Evolutionary conservation across 2,113 vertebrate genomes (phyloP).

Genomic region (Aplodontia rufa): DNA sequence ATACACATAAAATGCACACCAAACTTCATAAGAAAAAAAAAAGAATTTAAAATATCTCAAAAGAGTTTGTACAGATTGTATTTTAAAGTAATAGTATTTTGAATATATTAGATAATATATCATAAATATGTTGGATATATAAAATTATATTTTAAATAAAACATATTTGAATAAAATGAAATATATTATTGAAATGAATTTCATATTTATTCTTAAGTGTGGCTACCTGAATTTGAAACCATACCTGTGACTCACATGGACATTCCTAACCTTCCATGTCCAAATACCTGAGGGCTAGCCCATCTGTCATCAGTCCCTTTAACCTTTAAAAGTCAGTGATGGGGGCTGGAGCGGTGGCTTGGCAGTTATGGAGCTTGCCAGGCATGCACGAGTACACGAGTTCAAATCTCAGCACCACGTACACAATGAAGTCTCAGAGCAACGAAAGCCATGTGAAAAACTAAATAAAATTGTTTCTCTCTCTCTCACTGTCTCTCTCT

Average conservation of each 20-base stretch:
- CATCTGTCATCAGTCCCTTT: background rate
- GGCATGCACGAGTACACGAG: too few species aligned
- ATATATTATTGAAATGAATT: slow-evolving; percentile 18
- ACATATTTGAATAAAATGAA: slow-evolving; percentile 18
- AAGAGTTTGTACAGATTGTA: background rate
- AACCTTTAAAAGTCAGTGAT: background rate
- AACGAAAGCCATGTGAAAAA: too few species aligned
- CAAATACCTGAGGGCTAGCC: background rate
- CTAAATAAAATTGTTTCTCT: too few species aligned
- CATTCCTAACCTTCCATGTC: background rate
- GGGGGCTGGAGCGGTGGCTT: too few species aligned
- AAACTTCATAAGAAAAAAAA: background rate
- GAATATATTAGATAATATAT: background rate
- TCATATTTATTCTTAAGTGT: slow-evolving; percentile 3
- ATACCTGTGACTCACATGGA: background rate
- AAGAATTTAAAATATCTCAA: background rate
- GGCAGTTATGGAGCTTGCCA: too few species aligned
- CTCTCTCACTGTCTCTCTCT: too few species aligned
- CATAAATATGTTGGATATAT: background rate
- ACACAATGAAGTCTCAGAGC: too few species aligned
- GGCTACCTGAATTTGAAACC: slow-evolving; percentile 5
- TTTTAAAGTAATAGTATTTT: slow-evolving; percentile 34
- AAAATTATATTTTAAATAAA: slow-evolving; percentile 5
- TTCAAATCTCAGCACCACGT: too few species aligned
- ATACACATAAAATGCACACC: background rate